These are phyloP conservation scores for Marmota flaviventris DNA, from an alignment of 2,113 vertebrate species.

Conservation along the genomic window DNA sequence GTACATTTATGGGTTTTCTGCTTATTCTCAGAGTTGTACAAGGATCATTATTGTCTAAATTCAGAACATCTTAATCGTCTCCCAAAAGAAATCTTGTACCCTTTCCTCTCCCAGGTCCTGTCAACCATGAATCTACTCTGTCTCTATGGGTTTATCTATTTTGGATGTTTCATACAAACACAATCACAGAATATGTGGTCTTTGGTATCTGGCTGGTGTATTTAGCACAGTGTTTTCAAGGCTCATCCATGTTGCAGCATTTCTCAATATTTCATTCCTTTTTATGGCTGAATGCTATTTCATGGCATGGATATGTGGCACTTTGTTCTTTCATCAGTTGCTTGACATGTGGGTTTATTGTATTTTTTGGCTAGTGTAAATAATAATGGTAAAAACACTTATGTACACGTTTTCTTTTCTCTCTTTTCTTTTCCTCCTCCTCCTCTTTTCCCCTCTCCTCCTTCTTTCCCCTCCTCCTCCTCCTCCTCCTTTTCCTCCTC, in stretches of 20 bases:
- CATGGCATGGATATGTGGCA: neutral
- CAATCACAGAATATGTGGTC: neutral
- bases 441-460: too few species aligned
- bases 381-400: neutral
- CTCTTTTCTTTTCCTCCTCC: neutral
- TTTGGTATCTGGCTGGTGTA: neutral
- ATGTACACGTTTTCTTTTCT: neutral
- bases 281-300: neutral
- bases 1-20: neutral
- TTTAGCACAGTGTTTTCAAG: neutral
- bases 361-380: neutral
- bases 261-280: neutral
- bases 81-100: neutral
- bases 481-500: too few species aligned
- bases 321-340: neutral
- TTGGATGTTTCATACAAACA: neutral
- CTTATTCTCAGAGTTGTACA: neutral
- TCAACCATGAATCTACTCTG: neutral
- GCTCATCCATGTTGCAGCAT: neutral
- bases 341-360: neutral
- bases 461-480: too few species aligned
- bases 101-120: neutral
- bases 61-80: neutral
- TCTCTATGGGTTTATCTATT: neutral
- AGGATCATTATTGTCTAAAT: neutral